Evolutionary conservation across 1,140 invertebrate genomes (phyloP), one percentile per base, ranked within the genome.

Genomic region (Drosophila varians): DNA sequence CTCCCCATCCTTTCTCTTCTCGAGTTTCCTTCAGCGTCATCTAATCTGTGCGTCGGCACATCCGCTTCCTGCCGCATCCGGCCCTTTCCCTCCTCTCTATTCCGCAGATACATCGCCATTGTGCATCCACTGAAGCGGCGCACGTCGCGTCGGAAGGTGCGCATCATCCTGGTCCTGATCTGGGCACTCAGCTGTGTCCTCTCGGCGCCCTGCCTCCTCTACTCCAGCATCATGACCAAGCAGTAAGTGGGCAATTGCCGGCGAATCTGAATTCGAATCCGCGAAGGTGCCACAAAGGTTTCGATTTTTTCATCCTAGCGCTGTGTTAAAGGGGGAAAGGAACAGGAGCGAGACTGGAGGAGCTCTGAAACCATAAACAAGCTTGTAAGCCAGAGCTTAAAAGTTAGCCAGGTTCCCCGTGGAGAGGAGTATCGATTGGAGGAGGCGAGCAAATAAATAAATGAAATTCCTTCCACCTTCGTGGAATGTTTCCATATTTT

Each of bases 71-170:
- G 40, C 40, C 12, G 31, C 16, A 18, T 61, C 40, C n/a, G n/a
- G n/a, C n/a, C 53, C 56, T 74, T 74, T 71, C 19, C 38, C 38
- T 9, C 38, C 38, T 14, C 5, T 42, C 36, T 38, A 80, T 66
- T 40, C 92, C 91, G 42, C 93, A 98, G 97, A 91, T 98, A 98
- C 88, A 94, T 97, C 91, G 98, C 97, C 5, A 98, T 99, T 54
- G 96, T 98, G 28, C 93, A 96, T 78, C 97, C 97, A 2, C 93
- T 98, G 58, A 93, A 96, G 66, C 96, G 96, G 6, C 92, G 97
- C 49, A 96, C 97, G 93, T 96, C 96, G 1, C 94, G 95, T 62
- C 93, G 93, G 2, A 94, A 94, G 42, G 96, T 97, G 0, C 92
- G 96, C 34, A 92, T 96, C 11, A 95, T 95, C 54, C 95, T 98